Conservation (phyloP, 1,140 invertebrate genomes). For the Homarus americanus region DNA sequence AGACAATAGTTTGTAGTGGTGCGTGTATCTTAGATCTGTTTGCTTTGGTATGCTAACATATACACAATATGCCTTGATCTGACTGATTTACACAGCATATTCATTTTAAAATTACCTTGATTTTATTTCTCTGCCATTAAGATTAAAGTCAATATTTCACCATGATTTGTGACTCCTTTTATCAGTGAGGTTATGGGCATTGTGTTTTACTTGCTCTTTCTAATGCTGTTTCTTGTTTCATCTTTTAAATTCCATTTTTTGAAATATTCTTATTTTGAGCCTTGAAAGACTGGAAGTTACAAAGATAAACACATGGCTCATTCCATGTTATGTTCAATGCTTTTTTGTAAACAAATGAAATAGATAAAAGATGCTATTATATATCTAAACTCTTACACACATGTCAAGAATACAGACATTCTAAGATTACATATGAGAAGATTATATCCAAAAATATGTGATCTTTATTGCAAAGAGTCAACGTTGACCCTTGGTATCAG, state of each 20-base stretch:
- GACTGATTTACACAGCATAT: slow-evolving; percentile 41
- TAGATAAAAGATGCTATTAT: background rate
- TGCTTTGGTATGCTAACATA: slow-evolving; percentile 62
- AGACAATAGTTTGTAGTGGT: slow-evolving; percentile 66
- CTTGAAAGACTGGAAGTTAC: slow-evolving; percentile 35
- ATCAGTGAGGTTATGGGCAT: slow-evolving; percentile 59
- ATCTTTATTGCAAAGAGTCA: background rate
- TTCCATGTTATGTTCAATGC: slow-evolving; percentile 13
- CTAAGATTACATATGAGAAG: background rate
- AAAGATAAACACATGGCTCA: slow-evolving; percentile 26
- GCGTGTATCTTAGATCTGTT: slow-evolving; percentile 64
- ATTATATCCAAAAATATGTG: background rate
- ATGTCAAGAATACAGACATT: slow-evolving; percentile 5
- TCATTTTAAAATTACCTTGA: slow-evolving; percentile 42
- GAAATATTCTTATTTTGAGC: slow-evolving; percentile 43
- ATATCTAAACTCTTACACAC: background rate
- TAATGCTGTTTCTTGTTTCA: slow-evolving; percentile 51
- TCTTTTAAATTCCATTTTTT: slow-evolving; percentile 34
- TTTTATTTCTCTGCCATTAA: background rate
- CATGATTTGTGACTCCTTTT: background rate
- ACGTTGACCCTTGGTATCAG: background rate
- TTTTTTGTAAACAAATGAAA: background rate
- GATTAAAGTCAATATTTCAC: slow-evolving; percentile 18
- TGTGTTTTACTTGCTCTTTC: slow-evolving; percentile 43
- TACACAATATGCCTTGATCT: slow-evolving; percentile 48